Evolutionary conservation across 2,888 invertebrate species (phyloP), one percentile per base, ranked within the genome.

Genomic region (Rhorus exstirpatorius): DNA sequence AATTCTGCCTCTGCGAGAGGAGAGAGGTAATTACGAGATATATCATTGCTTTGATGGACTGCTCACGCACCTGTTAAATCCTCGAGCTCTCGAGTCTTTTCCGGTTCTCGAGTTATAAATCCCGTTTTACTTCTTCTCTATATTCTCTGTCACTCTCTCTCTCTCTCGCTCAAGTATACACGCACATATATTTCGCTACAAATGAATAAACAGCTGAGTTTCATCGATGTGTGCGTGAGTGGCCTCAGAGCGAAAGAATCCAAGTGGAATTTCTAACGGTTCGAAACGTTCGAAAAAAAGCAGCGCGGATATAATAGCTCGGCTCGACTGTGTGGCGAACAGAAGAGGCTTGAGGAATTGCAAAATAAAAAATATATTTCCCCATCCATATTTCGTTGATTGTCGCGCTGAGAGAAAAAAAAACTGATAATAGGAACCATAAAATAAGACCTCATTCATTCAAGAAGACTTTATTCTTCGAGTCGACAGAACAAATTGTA

Each of bases 31-130:
- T 79, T 79, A 68, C 38, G 58, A 44, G 79, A 67, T 72, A 46
- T 51, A 60, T 77, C 71, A 65, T 83, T 70, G 82, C 82, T 53
- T 53, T 74, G 72, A 79, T 84, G 65, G 70, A 77, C 71, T 75
- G 79, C 65, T 81, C 75, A 79, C 71, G 83, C 84, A 84, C 84
- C 84, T 84, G 84, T 81, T 84, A 83, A 84, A 81, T 83, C 81
- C 70, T 61, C 38, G 24, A 72, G 72, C 68, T 77, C 80, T 77
- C 70, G 82, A 78, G 71, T 72, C 83, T 78, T 70, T 83, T 83
- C 84, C 81, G 76, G 80, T 81, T 83, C 81, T 70, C 78, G 68
- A 61, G 76, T 83, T 78, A 80, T 79, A 82, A 82, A 84, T 84
- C 83, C 78, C 77, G 79, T 79, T 82, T 72, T 80, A 83, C 63